Evolutionary conservation across 2,888 invertebrate species (phyloP), one percentile per base, ranked within the genome.

Genomic region (Ganaspis brasiliensis): DNA sequence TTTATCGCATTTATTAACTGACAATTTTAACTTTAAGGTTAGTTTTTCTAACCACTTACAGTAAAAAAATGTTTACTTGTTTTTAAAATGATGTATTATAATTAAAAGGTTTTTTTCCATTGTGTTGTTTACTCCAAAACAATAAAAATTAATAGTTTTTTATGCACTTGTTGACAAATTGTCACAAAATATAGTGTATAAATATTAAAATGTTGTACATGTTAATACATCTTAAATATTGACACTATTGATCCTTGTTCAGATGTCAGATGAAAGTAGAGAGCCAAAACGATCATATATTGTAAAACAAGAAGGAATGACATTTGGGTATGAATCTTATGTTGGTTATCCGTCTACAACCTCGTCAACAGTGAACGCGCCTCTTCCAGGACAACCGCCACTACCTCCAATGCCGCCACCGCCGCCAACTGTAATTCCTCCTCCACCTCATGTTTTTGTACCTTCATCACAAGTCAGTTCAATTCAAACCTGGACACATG

Each of bases 361-460:
- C 3, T 82, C 85, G 6, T 75, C 89, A 8, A 83, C 83, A 40
- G 83, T 87, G 5, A 87, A 87, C 59, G 91, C 90, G 74, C 91
- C 91, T 1, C 79, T 91, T 52, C 91, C 91, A 0, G 91, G 91
- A 9, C 91, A 91, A 76, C 91, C 91, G 12, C 91, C 91, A 0
- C 81, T 91, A 72, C 91, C 91, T 37, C 91, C 91, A 10, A 91
- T 91, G 91, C 91, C 91, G 37, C 91, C 91, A 4, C 91, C 91
- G 8, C 85, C 90, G 1, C 87, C 82, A 2, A 84, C 89, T 19
- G 84, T 88, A 12, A 82, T 83, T 10, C 86, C 86, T 26, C 87
- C 87, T 4, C 91, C 91, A 16, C 88, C 89, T 12, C 87, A 89
- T 3, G 88, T 89, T 4, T 89, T 88, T 37, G 84, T 90, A 35